Percentiles rank a stretch among this genome's conserved stretches.
These are phyloP conservation scores for Melanotus villosus DNA, from an alignment of 2,888 invertebrate species.

Conservation along the genomic window DNA sequence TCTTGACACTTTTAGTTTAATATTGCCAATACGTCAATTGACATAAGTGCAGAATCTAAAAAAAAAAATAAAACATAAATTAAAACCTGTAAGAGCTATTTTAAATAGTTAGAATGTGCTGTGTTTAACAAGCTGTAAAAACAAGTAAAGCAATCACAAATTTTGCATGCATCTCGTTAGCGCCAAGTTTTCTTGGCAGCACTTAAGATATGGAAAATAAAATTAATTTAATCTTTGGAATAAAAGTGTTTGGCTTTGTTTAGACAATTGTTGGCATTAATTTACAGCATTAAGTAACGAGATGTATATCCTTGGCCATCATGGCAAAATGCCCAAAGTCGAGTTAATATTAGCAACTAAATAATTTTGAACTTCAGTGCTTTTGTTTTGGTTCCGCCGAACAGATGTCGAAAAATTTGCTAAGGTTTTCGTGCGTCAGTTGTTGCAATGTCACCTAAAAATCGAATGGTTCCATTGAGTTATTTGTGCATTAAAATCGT, in stretches of 20 bases:
- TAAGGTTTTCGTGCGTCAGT: not conserved
- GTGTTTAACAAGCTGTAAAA: too few relatives aligned
- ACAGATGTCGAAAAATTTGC: not conserved
- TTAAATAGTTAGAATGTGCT: too few relatives aligned
- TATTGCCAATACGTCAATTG: too few relatives aligned
- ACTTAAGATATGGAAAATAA: not conserved
- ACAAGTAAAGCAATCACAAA: too few relatives aligned
- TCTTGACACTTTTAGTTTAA: too few relatives aligned
- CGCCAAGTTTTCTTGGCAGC: not conserved
- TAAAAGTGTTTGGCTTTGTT: conserved; percentile 21
- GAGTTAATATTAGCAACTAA: conserved; percentile 24
- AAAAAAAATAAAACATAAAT: too few relatives aligned
- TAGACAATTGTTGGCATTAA: conserved; percentile 9
- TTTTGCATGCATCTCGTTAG: too few relatives aligned
- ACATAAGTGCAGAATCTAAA: too few relatives aligned
- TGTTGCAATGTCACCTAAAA: conserved; percentile 75
- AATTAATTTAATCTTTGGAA: not conserved
- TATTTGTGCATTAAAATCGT: conserved; percentile 74
- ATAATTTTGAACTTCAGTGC: conserved; percentile 9
- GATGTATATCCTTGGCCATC: conserved; percentile 30
- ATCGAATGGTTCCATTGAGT: conserved; percentile 73
- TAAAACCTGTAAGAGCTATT: too few relatives aligned
- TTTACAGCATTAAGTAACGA: not conserved
- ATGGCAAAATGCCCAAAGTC: conserved; percentile 35
- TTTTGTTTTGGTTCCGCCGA: conserved; percentile 5